These are phyloP conservation scores for Avahi laniger DNA, from an alignment of 2,797 vertebrate species.

Conservation along the genomic window DNA sequence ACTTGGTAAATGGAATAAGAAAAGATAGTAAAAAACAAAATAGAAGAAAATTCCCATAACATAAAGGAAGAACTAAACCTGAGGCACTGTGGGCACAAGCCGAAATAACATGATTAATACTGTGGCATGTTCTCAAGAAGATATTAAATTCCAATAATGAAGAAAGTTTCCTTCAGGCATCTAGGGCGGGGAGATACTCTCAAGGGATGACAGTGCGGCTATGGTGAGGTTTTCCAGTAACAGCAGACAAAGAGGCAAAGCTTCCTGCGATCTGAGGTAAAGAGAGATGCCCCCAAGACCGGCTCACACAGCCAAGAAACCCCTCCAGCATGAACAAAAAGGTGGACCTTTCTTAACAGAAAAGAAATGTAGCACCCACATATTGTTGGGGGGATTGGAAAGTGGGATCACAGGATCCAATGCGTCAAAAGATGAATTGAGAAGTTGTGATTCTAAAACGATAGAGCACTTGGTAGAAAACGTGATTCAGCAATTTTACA, in stretches of 20 bases:
- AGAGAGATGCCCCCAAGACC: background rate
- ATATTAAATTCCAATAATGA: background rate
- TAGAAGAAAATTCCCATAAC: background rate
- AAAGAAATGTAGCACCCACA: background rate
- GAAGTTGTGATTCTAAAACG: background rate
- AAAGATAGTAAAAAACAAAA: background rate
- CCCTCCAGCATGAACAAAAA: background rate
- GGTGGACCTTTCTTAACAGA: background rate
- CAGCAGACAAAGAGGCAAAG: background rate
- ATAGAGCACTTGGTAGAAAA: background rate
- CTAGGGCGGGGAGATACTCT: accelerated
- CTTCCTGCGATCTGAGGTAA: background rate
- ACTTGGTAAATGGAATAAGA: background rate
- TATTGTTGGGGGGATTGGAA: background rate
- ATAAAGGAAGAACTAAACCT: background rate
- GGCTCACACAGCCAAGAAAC: background rate
- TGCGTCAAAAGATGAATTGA: background rate
- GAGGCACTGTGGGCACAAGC: background rate
- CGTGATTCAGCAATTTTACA: background rate
- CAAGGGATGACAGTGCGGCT: background rate
- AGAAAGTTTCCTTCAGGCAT: background rate
- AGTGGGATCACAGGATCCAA: background rate
- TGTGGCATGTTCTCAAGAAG: background rate
- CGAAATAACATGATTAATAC: background rate
- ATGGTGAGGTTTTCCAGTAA: background rate